Base-by-base conservation (phyloP, 1,140 invertebrate species). In the Cylas formicarius region DNA sequence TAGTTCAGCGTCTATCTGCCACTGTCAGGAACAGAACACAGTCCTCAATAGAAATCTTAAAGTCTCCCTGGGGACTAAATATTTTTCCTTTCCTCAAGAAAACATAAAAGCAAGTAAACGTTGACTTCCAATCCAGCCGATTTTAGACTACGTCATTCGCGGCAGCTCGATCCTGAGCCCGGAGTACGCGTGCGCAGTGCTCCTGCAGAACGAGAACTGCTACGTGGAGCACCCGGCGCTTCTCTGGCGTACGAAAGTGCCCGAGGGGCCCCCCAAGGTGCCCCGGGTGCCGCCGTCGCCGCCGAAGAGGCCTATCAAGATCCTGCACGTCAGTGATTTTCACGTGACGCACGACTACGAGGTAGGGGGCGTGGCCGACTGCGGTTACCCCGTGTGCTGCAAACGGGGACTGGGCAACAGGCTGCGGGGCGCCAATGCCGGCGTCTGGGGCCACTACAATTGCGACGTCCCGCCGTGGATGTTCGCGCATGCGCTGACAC, bases 341-440 rank as follows among this genome's bases (percentile, higher is more conserved):
- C 89, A 93, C 62, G 76, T 84, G 34, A 86, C 91, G 61, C 75
- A 77, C 0, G 60, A 74, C 7, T 93, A 92, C 57, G 66, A 74
- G 43, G 59, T 71, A 1, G 73, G 76, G n/a, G 70, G 78, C 0
- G 76, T 82, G 23, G 76, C 83, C 2, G 57, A 73, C 3, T 93
- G 89, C 56, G 71, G 69, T 1, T 79, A 86, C 53, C 84, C 85
- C 5, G 69, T 82, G 7, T 93, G 89, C 57, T 93, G 90, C 63
- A 75, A 83, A 36, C 59, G 53, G n/a, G 70, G 37, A 22, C 23
- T 45, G 29, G 58, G 53, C 0, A 49, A 45, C 3, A 40, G 44
- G 4, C 29, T 56, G 32, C 14, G 19, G 20, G 35, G 71, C 0
- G 84, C 84, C 11, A 83, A 71, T 0, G 85, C 86, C n/a, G 84